Base-by-base conservation (phyloP, 2,888 invertebrate genomes). In the Cataglyphis albicans region DNA sequence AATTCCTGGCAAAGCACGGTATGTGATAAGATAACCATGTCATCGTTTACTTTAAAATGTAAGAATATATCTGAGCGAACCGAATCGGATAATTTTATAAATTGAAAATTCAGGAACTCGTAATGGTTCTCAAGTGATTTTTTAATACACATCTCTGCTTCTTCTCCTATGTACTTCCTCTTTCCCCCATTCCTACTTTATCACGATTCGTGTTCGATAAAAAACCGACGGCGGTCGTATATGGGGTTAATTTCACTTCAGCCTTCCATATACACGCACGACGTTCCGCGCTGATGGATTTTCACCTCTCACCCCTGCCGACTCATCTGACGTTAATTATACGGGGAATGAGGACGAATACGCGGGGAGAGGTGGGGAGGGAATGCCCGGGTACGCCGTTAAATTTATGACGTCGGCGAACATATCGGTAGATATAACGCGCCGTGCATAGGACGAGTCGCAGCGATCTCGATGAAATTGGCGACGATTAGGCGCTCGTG, bases 251-350 rank as follows among this genome's bases (percentile, higher is more conserved):
- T 90, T 89, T 90, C 84, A 90, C 85, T 88, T 86, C 83, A 85
- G 70, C 78, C 84, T 84, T 86, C 84, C 82, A 70, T 57, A 81
- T 83, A 57, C 78, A 78, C 84, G 89, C 84, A 83, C 88, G 88
- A 89, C 89, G 90, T 90, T 90, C 84, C 90, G 76, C 84, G 85
- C 90, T 90, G 89, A 90, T 90, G 90, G 90, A 90, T 90, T 87
- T 89, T 90, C 90, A 90, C 90, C 90, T 90, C 90, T 89, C 89
- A 90, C 88, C 90, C 88, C 85, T 89, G 87, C 84, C 89, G 86
- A 86, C 89, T 88, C 89, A 85, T 90, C 89, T 84, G 83, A 84
- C 84, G 88, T 90, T 90, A 90, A 90, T 90, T 90, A 90, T 88
- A 89, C 90, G 84, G 88, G 86, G 90, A 90, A 89, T 87, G 90